Evolutionary conservation across 2,888 invertebrate species (phyloP).

Genomic region (Idaea straminata): DNA sequence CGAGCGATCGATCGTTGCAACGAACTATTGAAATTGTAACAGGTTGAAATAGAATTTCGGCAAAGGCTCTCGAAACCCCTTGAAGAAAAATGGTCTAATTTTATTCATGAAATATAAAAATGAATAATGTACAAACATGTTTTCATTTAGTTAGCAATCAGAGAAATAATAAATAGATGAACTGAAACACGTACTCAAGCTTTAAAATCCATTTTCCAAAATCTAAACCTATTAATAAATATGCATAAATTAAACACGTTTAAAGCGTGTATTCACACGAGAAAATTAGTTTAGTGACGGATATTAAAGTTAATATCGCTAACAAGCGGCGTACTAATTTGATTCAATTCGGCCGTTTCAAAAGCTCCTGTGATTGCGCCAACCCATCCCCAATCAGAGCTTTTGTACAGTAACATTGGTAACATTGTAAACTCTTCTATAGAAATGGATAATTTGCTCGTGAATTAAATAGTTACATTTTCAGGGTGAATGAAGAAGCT

Average conservation of each 20-base stretch:
- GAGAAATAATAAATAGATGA: not conserved
- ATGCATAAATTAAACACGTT: slow-evolving; percentile 7
- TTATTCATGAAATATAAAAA: too few species aligned
- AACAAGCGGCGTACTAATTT: slow-evolving; percentile 40
- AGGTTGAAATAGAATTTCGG: too few species aligned
- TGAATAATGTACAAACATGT: too few species aligned
- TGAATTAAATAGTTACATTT: not conserved
- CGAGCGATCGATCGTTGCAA: too few species aligned
- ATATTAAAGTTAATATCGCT: slow-evolving; percentile 42
- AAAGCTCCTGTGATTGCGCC: slow-evolving; percentile 43
- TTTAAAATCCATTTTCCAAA: not conserved
- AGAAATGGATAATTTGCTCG: not conserved
- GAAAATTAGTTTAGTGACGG: slow-evolving; percentile 36
- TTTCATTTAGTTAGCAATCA: too few species aligned
- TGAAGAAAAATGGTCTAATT: too few species aligned
- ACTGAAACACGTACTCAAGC: not conserved
- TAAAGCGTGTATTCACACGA: slow-evolving; percentile 27
- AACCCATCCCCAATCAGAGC: slow-evolving; percentile 43
- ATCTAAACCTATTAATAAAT: slow-evolving; percentile 3
- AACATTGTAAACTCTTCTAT: slow-evolving; percentile 19
- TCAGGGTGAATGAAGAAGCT: not conserved
- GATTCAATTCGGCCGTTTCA: slow-evolving; percentile 40
- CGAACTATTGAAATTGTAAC: too few species aligned
- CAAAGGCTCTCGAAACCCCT: too few species aligned
- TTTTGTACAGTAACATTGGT: slow-evolving; percentile 33